Conservation (phyloP, 2,113 vertebrate genomes). For the Sinocyclocheilus grahami region DNA sequence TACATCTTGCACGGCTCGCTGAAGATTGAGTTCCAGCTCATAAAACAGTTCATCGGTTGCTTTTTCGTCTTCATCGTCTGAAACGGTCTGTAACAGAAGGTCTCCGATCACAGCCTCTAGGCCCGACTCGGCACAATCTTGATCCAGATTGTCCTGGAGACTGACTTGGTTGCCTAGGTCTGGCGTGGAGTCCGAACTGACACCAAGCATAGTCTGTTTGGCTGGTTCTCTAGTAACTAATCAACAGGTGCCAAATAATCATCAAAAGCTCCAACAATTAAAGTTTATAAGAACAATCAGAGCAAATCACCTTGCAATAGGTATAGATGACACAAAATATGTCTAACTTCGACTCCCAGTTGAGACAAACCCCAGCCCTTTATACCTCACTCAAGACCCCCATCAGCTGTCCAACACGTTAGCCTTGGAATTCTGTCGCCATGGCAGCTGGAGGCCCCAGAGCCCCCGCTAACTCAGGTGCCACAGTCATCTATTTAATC, state of each 20-base stretch:
- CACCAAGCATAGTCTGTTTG: constrained; percentile 80
- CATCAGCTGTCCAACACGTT: constrained; percentile 53
- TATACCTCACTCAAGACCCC: constrained; percentile 66
- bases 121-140: constrained; percentile 68
- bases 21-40: constrained; percentile 69
- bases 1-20: constrained; percentile 75
- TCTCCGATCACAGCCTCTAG: constrained; percentile 71
- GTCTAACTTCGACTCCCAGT: not conserved
- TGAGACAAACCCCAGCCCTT: constrained; percentile 58
- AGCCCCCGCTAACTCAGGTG: constrained; percentile 68
- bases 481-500: constrained; percentile 70
- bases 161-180: constrained; percentile 54
- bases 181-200: constrained; percentile 71
- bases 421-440: constrained; percentile 66
- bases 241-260: not conserved
- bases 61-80: constrained; percentile 50
- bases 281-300: not conserved
- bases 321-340: not conserved
- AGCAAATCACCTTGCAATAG: constrained; percentile 13
- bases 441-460: constrained; percentile 64
- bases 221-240: not conserved
- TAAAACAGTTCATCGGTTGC: constrained; percentile 23
- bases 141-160: constrained; percentile 56
- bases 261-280: not conserved
- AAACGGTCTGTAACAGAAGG: constrained; percentile 62